Evolutionary conservation across 2,113 vertebrate species (phyloP).

Genomic region (Phylloscopus trochiloides): DNA sequence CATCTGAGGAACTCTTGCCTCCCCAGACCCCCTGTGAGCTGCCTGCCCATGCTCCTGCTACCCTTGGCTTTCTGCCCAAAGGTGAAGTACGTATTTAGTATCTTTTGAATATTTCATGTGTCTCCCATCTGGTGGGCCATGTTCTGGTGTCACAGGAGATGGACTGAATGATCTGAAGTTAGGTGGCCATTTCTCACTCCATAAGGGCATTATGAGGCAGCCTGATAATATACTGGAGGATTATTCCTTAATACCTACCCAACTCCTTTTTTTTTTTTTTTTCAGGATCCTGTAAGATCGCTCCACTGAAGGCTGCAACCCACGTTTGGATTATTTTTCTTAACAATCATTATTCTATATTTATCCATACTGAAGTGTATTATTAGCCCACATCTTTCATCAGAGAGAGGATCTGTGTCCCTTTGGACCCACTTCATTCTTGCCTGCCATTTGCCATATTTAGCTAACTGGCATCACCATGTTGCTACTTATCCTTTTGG

Average conservation of each 20-base stretch:
- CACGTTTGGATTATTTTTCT: background rate
- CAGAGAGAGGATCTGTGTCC: background rate
- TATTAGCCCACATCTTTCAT: slow-evolving; percentile 13
- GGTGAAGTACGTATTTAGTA: background rate
- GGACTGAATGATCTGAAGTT: background rate
- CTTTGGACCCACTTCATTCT: background rate
- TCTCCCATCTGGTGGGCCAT: slow-evolving; percentile 7
- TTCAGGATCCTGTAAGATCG: background rate
- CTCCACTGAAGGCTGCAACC: background rate
- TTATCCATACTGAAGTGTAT: background rate
- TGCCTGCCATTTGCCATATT: slow-evolving; percentile 4
- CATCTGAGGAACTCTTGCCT: background rate
- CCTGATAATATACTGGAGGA: background rate
- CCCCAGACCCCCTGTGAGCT: background rate
- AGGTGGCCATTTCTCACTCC: background rate
- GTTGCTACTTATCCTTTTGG: background rate
- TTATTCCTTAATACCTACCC: background rate
- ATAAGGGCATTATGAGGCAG: background rate
- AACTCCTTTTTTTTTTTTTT: background rate
- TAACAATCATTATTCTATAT: background rate
- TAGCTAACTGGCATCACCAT: background rate
- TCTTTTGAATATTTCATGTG: slow-evolving; percentile 8
- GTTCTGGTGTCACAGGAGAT: slow-evolving; percentile 9
- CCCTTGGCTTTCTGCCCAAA: slow-evolving; percentile 2
- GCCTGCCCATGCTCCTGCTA: background rate